Conservation (phyloP, 2,797 vertebrate genomes). For the Erethizon dorsatum region DNA sequence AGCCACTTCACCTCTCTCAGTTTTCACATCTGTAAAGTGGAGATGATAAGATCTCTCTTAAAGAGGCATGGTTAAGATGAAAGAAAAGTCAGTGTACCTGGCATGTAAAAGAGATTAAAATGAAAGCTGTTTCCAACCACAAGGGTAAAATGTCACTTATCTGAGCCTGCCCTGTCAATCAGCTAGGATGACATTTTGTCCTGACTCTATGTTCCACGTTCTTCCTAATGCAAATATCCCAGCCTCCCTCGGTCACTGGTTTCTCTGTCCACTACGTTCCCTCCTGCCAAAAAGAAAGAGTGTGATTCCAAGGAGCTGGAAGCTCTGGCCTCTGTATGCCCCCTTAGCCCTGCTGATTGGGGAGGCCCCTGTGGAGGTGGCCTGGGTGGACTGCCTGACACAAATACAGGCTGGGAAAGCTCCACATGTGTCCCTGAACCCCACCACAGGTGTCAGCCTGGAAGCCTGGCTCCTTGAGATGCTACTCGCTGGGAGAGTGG, state of each 20-base stretch:
- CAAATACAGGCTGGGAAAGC: background rate
- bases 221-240: background rate
- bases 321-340: background rate
- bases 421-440: background rate
- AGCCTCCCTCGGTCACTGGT: background rate
- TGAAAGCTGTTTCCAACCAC: constrained; percentile 41
- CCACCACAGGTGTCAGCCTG: background rate
- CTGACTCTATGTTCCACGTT: background rate
- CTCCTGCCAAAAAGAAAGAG: background rate
- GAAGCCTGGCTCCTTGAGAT: background rate
- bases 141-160: background rate
- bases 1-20: constrained; percentile 36
- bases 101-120: constrained; percentile 27
- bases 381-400: background rate
- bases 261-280: background rate
- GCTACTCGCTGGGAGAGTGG: background rate
- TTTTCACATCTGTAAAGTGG: constrained; percentile 49
- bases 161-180: background rate
- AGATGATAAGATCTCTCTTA: background rate
- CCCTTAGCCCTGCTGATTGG: background rate
- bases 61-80: background rate
- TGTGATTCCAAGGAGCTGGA: background rate
- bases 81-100: constrained; percentile 20
- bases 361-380: background rate
- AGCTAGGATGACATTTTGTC: background rate